Conservation (phyloP, 2,113 vertebrate genomes). For the Tachysurus fulvidraco region DNA sequence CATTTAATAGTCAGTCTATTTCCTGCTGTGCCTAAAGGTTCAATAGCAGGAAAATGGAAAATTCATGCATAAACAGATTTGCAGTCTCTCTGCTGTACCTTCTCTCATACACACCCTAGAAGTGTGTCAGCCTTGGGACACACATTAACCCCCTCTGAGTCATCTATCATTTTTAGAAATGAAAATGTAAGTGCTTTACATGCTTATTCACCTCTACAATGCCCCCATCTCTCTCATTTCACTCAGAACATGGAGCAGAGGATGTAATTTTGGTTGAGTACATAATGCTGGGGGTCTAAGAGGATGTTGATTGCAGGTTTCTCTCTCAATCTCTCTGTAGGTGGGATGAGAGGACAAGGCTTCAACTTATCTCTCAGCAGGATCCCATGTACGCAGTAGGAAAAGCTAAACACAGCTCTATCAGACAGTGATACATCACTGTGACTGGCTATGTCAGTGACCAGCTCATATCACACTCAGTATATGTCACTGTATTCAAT, state of each 20-base stretch:
- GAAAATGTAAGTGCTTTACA: conserved; percentile 22
- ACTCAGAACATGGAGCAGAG: not conserved
- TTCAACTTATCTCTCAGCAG: conserved; percentile 16
- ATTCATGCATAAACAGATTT: conserved; percentile 10
- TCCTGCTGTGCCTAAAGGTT: conserved; percentile 16
- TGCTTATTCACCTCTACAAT: not conserved
- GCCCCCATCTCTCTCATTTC: not conserved
- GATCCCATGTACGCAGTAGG: not conserved
- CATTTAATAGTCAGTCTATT: conserved; percentile 19
- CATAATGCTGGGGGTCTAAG: not conserved
- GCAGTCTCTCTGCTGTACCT: not conserved
- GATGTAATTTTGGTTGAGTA: conserved; percentile 9
- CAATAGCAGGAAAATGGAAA: conserved; percentile 8
- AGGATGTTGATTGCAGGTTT: conserved; percentile 17
- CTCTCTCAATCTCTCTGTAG: conserved; percentile 16
- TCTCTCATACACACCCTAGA: not conserved
- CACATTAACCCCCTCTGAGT: conserved; percentile 20
- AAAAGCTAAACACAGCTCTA: conserved; percentile 18
- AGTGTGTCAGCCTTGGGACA: conserved; percentile 14
- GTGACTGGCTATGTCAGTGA: not conserved
- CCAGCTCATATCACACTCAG: not conserved
- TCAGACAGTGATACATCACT: conserved; percentile 4
- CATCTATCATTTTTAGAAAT: conserved; percentile 34
- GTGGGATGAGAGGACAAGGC: conserved; percentile 12
- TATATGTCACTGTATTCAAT: conserved; percentile 2